Evolutionary conservation across 2,888 invertebrate genomes (phyloP).

Genomic region (Rotaria magnacalcarata): DNA sequence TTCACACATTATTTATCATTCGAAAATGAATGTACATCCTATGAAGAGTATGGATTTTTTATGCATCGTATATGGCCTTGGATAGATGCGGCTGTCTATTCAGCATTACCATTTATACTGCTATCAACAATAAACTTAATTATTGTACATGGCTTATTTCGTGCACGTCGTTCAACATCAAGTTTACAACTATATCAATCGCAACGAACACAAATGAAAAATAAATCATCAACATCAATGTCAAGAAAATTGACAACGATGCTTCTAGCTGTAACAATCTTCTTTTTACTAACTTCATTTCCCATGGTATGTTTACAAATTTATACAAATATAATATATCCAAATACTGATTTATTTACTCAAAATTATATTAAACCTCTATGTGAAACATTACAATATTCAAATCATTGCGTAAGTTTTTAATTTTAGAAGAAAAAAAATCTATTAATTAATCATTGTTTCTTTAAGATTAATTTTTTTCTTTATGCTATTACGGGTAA

Average conservation of each 20-base stretch:
- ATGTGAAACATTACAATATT: slow-evolving; percentile 49
- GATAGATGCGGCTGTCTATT: slow-evolving; percentile 52
- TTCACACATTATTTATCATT: slow-evolving; percentile 48
- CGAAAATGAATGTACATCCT: slow-evolving; percentile 48
- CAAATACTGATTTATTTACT: slow-evolving; percentile 47
- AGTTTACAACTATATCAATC: slow-evolving; percentile 31
- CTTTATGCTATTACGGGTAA: slow-evolving; percentile 53
- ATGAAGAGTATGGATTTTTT: slow-evolving; percentile 49
- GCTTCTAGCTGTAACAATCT: slow-evolving; percentile 51
- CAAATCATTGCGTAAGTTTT: slow-evolving; percentile 50
- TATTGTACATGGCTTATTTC: slow-evolving; percentile 49
- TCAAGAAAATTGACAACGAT: slow-evolving; percentile 49
- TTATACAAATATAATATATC: slow-evolving; percentile 47
- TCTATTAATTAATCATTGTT: background rate
- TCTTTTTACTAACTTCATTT: slow-evolving; percentile 51
- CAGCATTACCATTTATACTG: slow-evolving; percentile 51
- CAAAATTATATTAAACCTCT: slow-evolving; percentile 46
- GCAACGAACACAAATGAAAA: background rate
- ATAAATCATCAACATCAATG: slow-evolving; percentile 4
- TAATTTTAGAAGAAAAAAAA: background rate
- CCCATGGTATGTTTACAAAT: slow-evolving; percentile 50
- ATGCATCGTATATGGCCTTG: slow-evolving; percentile 51
- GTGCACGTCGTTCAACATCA: slow-evolving; percentile 22
- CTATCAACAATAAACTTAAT: slow-evolving; percentile 51
- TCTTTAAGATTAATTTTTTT: slow-evolving; percentile 51